Evolutionary conservation across 2,888 invertebrate genomes (phyloP).

Genomic region (Scelioninae gen. 2): DNA sequence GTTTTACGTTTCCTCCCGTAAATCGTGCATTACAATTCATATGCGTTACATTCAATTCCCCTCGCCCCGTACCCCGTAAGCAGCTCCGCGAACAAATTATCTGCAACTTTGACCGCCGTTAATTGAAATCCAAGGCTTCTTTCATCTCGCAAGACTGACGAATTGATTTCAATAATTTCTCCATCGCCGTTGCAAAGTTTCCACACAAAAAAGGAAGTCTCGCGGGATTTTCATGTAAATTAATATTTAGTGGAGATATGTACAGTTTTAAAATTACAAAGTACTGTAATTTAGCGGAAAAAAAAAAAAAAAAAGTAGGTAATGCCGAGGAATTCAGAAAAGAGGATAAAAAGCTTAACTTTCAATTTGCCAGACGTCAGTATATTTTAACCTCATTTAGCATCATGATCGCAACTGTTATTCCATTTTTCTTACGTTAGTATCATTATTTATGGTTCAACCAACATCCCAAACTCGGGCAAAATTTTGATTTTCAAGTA

Average conservation of each 20-base stretch:
- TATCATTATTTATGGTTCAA: constrained; percentile 8
- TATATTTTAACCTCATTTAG: constrained; percentile 12
- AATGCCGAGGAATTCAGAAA: constrained; percentile 23
- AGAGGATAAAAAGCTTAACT: constrained; percentile 42
- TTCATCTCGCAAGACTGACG: too few relatives aligned
- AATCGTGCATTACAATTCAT: constrained; percentile 11
- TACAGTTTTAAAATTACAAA: constrained; percentile 29
- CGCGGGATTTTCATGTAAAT: constrained; percentile 16
- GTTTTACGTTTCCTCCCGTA: constrained; percentile 20
- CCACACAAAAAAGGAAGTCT: too few relatives aligned
- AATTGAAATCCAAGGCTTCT: too few relatives aligned
- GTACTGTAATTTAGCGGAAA: constrained; percentile 30
- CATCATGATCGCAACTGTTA: constrained; percentile 29
- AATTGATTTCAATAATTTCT: neutral
- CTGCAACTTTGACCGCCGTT: too few relatives aligned
- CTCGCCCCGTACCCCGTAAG: too few relatives aligned
- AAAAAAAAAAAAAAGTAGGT: neutral
- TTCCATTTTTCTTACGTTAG: constrained; percentile 40
- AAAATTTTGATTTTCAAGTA: neutral
- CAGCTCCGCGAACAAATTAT: too few relatives aligned
- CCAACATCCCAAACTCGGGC: neutral
- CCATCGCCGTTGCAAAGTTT: neutral
- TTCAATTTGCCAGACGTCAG: constrained; percentile 20
- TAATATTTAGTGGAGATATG: constrained; percentile 27
- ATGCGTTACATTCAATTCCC: neutral